These are phyloP conservation scores for Peromyscus californicus DNA, from an alignment of 2,113 vertebrate species.

Conservation along the genomic window DNA sequence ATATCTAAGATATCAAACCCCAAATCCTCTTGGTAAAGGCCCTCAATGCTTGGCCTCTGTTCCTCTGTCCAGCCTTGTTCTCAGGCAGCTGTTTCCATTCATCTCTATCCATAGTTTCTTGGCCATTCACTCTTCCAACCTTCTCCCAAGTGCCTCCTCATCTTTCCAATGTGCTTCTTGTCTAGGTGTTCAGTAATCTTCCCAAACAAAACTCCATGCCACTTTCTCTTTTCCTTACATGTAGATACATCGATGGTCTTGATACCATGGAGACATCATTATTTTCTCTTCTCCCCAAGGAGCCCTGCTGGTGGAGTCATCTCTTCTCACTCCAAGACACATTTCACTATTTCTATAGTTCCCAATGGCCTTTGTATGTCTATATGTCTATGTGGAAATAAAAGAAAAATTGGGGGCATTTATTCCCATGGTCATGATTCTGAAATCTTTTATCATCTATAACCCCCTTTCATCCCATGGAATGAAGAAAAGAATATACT, in stretches of 20 bases:
- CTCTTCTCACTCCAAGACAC: background rate
- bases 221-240: background rate
- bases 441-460: slow-evolving; percentile 17
- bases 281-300: background rate
- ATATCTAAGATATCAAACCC: background rate
- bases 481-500: background rate
- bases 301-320: background rate
- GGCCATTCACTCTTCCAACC: background rate
- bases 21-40: background rate
- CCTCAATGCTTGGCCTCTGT: no score
- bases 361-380: background rate
- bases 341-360: slow-evolving; percentile 27
- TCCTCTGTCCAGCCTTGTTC: background rate
- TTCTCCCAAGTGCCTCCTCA: background rate
- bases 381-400: background rate
- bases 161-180: background rate
- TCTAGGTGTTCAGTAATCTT: background rate
- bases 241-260: background rate
- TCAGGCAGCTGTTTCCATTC: background rate
- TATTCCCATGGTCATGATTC: background rate
- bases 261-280: background rate
- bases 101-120: background rate
- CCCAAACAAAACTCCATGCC: background rate
- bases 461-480: background rate
- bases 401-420: background rate